These are phyloP conservation scores for Drosophila hamatofila DNA, from an alignment of 2,888 invertebrate species.

Conservation along the genomic window DNA sequence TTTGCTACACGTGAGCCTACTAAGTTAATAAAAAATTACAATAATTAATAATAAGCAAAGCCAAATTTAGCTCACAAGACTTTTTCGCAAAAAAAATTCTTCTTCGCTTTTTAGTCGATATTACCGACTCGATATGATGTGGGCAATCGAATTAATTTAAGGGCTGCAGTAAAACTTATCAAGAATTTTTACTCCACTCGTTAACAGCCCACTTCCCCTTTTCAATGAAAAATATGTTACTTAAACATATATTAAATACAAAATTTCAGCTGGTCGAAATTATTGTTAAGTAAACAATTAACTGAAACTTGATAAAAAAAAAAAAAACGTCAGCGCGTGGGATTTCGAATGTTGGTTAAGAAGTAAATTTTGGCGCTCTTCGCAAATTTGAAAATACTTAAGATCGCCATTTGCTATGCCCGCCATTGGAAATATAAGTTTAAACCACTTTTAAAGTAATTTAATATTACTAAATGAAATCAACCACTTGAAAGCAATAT, in stretches of 20 bases:
- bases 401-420: neutral
- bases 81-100: conserved; percentile 45
- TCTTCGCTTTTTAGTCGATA: conserved; percentile 42
- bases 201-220: neutral
- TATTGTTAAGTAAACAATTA: neutral
- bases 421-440: neutral
- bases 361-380: neutral
- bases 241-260: neutral
- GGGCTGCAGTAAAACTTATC: conserved; percentile 2
- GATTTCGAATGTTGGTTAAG: too few species aligned
- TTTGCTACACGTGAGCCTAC: conserved; percentile 75
- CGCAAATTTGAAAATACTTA: neutral
- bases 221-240: too few species aligned
- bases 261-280: too few species aligned
- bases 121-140: conserved; percentile 47
- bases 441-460: neutral
- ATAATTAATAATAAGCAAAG: conserved; percentile 15
- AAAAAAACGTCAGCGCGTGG: neutral
- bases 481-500: neutral
- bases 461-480: neutral
- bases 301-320: neutral
- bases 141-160: conserved; percentile 25
- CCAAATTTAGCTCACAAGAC: conserved; percentile 23
- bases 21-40: conserved; percentile 1
- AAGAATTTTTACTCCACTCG: neutral